Percentiles rank a stretch among this genome's conserved stretches.
phyloP scores from a whole-genome alignment of 2,888 invertebrate species.

The Drosophila maculinotata region DNA sequence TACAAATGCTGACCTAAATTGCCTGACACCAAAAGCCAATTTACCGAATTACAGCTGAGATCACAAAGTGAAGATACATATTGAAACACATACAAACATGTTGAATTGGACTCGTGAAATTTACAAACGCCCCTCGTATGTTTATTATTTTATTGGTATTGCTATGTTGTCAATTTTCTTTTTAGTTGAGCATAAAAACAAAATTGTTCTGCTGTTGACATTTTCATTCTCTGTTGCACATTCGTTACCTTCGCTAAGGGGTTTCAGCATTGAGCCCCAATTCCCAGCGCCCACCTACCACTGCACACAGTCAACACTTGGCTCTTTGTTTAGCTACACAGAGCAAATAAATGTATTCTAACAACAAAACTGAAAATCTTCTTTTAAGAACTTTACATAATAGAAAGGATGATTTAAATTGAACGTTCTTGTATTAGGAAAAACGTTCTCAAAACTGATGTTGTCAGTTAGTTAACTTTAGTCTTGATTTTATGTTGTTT shows the following conservation, averaged over 20 bases:
- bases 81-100: neutral
- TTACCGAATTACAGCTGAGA: slow-evolving; percentile 15
- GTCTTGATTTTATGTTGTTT: too few species aligned
- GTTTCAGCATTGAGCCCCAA: slow-evolving; percentile 26
- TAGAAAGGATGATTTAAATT: too few species aligned
- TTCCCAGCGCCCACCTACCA: too few species aligned
- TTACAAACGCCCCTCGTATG: slow-evolving; percentile 1
- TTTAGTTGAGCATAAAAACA: neutral
- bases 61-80: slow-evolving; percentile 15
- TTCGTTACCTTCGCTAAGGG: slow-evolving; percentile 35
- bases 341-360: too few species aligned
- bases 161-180: neutral
- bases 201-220: slow-evolving; percentile 27
- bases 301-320: neutral
- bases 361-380: too few species aligned
- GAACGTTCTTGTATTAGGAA: too few species aligned
- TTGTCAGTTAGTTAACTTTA: too few species aligned
- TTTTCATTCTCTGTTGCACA: slow-evolving; percentile 31
- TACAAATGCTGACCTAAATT: slow-evolving; percentile 27
- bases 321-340: slow-evolving; percentile 41
- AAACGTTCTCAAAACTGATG: too few species aligned
- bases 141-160: slow-evolving; percentile 1
- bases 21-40: slow-evolving; percentile 22
- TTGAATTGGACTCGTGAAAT: neutral
- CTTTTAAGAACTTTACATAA: too few species aligned